These are phyloP conservation scores for Micronycteris hirsuta DNA, from an alignment of 2,113 vertebrate genomes.

Conservation along the genomic window DNA sequence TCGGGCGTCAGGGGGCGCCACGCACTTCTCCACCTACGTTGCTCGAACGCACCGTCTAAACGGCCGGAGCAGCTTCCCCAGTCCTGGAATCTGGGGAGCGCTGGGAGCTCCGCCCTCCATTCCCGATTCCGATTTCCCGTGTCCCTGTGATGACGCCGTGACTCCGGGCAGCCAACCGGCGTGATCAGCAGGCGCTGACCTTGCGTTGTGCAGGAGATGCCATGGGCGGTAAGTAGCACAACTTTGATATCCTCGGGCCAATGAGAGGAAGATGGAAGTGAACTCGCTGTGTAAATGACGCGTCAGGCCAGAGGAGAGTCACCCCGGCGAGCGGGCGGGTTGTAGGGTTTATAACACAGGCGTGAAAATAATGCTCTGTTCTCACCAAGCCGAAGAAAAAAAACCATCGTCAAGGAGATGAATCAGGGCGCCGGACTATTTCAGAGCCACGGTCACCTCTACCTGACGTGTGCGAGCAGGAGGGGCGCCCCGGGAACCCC, in stretches of 20 bases:
- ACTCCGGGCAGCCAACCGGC: neutral
- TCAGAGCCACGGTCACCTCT: neutral
- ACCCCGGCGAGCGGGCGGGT: no score
- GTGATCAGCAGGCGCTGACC: neutral
- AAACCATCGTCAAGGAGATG: neutral
- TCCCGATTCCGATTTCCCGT: neutral
- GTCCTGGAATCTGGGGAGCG: rapidly evolving
- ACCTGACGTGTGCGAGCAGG: neutral
- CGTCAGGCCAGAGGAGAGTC: neutral
- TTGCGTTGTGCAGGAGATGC: neutral
- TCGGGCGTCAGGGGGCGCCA: rapidly evolving
- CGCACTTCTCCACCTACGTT: rapidly evolving
- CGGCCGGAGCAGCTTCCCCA: rapidly evolving
- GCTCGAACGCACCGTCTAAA: neutral
- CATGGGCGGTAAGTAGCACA: neutral
- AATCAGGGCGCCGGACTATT: neutral
- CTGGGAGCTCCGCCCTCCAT: neutral
- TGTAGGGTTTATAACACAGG: neutral
- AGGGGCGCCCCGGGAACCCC: neutral
- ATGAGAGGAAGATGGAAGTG: neutral
- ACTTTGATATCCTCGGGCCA: neutral
- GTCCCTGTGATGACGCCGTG: neutral
- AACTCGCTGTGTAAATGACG: neutral
- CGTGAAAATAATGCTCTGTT: neutral
- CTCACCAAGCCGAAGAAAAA: neutral